These are phyloP conservation scores for Cephus rjabovi DNA, from an alignment of 2,888 invertebrate species.

Conservation along the genomic window DNA sequence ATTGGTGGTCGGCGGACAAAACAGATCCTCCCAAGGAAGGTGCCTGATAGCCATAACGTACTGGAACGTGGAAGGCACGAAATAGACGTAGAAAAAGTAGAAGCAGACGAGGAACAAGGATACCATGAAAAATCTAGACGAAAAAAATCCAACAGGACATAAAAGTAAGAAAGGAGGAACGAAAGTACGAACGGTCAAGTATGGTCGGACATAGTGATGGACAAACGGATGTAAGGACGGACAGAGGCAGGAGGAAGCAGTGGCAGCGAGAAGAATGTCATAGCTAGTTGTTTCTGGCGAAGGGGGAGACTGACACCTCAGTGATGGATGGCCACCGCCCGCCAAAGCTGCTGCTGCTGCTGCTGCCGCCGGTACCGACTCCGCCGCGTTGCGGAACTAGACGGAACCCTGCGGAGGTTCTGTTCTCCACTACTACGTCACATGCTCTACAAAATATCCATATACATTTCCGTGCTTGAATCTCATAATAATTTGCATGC, in stretches of 20 bases:
- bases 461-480: background rate
- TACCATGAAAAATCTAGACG: background rate
- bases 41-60: background rate
- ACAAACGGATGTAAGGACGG: slow-evolving; percentile 39
- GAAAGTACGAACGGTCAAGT: slow-evolving; percentile 7
- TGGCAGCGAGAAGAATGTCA: slow-evolving; percentile 62
- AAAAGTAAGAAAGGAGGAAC: slow-evolving; percentile 15
- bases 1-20: background rate
- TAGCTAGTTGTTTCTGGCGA: slow-evolving; percentile 63
- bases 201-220: slow-evolving; percentile 19
- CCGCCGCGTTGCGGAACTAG: slow-evolving; percentile 30
- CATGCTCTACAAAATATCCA: background rate
- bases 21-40: background rate
- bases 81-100: background rate
- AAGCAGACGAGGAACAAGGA: background rate
- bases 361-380: slow-evolving; percentile 25
- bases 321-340: slow-evolving; percentile 64
- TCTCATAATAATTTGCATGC: background rate
- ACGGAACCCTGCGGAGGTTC: slow-evolving; percentile 22
- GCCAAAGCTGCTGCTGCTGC: slow-evolving; percentile 50
- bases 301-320: slow-evolving; percentile 60
- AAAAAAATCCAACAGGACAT: background rate
- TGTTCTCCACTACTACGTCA: slow-evolving; percentile 14
- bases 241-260: slow-evolving; percentile 50
- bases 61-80: background rate